Evolutionary conservation across 2,797 vertebrate species (phyloP).

Genomic region (Notolepis coatsorum): DNA sequence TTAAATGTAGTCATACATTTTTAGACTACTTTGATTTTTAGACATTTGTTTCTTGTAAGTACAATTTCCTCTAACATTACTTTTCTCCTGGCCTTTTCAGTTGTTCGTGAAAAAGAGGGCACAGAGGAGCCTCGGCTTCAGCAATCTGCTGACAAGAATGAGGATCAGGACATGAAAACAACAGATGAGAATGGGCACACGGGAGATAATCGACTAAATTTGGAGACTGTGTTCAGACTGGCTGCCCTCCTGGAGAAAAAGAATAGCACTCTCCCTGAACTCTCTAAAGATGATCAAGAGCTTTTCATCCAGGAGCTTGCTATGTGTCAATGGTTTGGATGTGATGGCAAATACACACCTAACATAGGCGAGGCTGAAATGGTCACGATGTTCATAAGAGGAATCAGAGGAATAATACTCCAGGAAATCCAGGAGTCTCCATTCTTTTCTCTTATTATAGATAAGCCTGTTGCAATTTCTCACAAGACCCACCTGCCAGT

Average conservation of each 20-base stretch:
- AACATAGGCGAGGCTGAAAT: slow-evolving; percentile 78
- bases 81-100: slow-evolving; percentile 43
- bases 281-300: slow-evolving; percentile 74
- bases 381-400: slow-evolving; percentile 86
- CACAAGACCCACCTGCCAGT: slow-evolving; percentile 88
- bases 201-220: slow-evolving; percentile 74
- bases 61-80: too few relatives aligned
- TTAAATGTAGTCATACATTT: slow-evolving; percentile 1
- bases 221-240: slow-evolving; percentile 74
- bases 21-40: background rate
- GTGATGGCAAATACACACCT: slow-evolving; percentile 38
- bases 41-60: too few relatives aligned
- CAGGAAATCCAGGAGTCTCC: slow-evolving; percentile 91
- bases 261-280: slow-evolving; percentile 60
- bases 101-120: slow-evolving; percentile 64
- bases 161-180: slow-evolving; percentile 62
- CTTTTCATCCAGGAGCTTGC: slow-evolving; percentile 74
- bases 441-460: slow-evolving; percentile 93
- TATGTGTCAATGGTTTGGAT: slow-evolving; percentile 79
- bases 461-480: slow-evolving; percentile 87
- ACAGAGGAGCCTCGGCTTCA: slow-evolving; percentile 54
- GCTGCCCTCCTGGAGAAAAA: slow-evolving; percentile 76
- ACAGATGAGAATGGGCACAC: slow-evolving; percentile 76
- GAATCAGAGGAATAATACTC: slow-evolving; percentile 87
- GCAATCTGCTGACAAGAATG: slow-evolving; percentile 53